Evolutionary conservation across 2,113 vertebrate genomes (phyloP), one percentile per base, ranked within the genome.

Genomic region (Alosa alosa): DNA sequence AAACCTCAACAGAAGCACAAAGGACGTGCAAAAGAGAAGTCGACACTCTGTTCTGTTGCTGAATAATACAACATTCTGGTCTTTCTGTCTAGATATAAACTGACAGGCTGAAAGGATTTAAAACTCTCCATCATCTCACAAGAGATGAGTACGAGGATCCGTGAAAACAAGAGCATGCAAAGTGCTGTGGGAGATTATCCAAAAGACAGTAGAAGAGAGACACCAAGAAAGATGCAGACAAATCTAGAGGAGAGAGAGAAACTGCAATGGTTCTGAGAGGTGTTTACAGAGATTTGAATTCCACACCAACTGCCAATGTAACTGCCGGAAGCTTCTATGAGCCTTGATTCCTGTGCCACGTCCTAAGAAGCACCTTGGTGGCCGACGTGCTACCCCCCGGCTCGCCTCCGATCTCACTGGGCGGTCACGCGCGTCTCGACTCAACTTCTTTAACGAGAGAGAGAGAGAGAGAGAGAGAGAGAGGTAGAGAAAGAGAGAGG

Each of bases 291-390:
- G 64, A 31, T 78, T 17, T 36, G 13, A 31, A 78, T 15, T 52
- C 25, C 11, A 39, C 72, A 78, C 72, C 72, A 78, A 78, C 11
- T 36, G 72, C 39, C 31, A 84, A 81, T 84, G 60, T 82, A 85
- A 88, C 87, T 31, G 31, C 31, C 89, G 52, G 52, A 86, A 22
- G 17, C 31, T 49, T 83, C 81, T 83, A 86, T 57, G 64, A n/a
- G 82, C 10, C 4, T 78, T 78, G 72, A 41, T 15, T 78, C 72
- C 31, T 78, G 13, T 5, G 36, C 36, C 72, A 4, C 13, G 36
- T 78, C 31, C 4, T 4, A 78, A 75, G 39, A 75, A 15, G 1
- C 11, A 36, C 68, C 68, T 68, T 25, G 60, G 55, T 57, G 17
- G 5, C 3, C 47, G 11, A 52, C 4, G 50, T 57, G 4, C 6